Evolutionary conservation across 2,888 invertebrate genomes (phyloP).

Genomic region (Didymodactylos carnosus): DNA sequence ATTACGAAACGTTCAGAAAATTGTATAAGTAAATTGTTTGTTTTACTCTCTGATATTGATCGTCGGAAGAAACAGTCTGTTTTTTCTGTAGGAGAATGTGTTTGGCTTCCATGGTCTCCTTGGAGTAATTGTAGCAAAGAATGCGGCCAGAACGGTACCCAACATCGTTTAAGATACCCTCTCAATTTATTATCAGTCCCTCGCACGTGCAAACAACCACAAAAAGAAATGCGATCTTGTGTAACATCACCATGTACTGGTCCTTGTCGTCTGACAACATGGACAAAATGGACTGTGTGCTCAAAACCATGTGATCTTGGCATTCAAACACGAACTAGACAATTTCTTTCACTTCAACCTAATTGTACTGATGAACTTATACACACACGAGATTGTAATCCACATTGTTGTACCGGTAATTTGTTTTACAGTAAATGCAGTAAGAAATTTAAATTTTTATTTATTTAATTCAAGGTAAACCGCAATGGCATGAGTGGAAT

Average conservation of each 20-base stretch:
- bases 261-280: slow-evolving; percentile 17
- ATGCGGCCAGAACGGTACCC: slow-evolving; percentile 22
- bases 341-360: slow-evolving; percentile 35
- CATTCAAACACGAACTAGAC: slow-evolving; percentile 28
- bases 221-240: not conserved
- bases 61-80: not conserved
- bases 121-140: slow-evolving; percentile 28
- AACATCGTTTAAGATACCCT: not conserved
- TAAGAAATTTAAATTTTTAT: not conserved
- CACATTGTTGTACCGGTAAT: not conserved
- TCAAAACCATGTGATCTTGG: slow-evolving; percentile 36
- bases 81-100: slow-evolving; percentile 22
- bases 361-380: not conserved
- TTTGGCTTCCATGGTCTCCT: slow-evolving; percentile 27
- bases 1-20: not conserved
- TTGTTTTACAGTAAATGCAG: not conserved
- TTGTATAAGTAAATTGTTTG: not conserved
- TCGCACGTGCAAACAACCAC: slow-evolving; percentile 18
- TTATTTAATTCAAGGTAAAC: slow-evolving; percentile 20
- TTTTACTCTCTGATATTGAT: too few species aligned
- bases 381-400: not conserved
- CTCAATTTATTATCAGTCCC: slow-evolving; percentile 17
- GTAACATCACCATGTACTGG: not conserved
- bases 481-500: slow-evolving; percentile 40
- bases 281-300: slow-evolving; percentile 37